Evolutionary conservation across 2,113 vertebrate species (phyloP), one percentile per base, ranked within the genome.

Genomic region (Nothocercus nigrocapillus): DNA sequence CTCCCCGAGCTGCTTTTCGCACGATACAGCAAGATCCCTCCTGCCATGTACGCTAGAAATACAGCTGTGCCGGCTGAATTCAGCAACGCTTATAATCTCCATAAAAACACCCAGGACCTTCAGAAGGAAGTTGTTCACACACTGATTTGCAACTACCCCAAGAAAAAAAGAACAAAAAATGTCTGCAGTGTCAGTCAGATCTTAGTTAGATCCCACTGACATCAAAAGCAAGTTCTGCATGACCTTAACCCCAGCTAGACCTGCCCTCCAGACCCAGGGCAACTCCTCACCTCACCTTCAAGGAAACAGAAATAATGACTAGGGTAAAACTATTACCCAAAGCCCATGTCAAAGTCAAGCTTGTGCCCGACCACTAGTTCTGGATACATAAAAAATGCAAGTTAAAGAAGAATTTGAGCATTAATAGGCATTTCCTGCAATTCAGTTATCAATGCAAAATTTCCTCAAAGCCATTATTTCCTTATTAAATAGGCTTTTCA

Each of bases 81-180:
- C 2, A 53, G 34, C 19, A 28, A 7, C 58, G 51, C n/a, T 51
- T 21, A 34, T 5, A 24, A 53, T 11, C 62, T 81, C 5, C 34
- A 25, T 14, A 3, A 67, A 67, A 16, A 67, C 19, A 61, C 13
- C 11, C 47, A 84, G 20, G 8, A 80, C 42, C 66, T 45, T 16
- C 38, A 66, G 19, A 84, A 81, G 5, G 40, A 13, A 2, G 0
- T 49, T 58, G 27, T 66, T 66, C 17, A 51, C 84, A 44, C 17
- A 15, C 22, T 4, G 13, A 45, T 40, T 64, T 70, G 28, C 18
- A 78, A 59, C n/a, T n/a, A 51, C 8, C 21, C 20, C 8, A 15
- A 5, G 20, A 5, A 3, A 3, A 2, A 3, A 4, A 22, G 19
- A 27, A 19, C 9, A 36, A 16, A 22, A 25, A 27, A 1, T 45